Evolutionary conservation across 2,888 invertebrate species (phyloP), one percentile per base, ranked within the genome.

Genomic region (Volucella inanis): DNA sequence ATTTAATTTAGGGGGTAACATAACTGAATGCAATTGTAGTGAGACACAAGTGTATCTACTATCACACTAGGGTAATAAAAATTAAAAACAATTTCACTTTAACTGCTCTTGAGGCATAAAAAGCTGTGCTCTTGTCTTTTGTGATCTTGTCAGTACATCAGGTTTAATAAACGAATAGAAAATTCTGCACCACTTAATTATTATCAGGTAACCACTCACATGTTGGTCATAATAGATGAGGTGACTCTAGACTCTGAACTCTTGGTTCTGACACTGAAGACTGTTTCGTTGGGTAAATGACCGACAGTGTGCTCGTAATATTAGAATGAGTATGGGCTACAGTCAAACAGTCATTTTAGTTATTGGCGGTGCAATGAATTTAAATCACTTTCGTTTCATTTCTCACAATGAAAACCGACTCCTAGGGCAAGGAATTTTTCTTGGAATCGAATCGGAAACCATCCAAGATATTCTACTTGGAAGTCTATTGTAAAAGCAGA

Each of bases 21-120:
- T 15, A 65, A 47, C 41, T 22, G 15, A 41, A 38, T 54, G 49
- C 64, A 61, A 52, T 45, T 12, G 39, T 52, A 61, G 31, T 50
- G 15, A 22, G 43, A 54, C 12, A 67, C 22, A 47, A 39, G 18
- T 39, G 45, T 65, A n/a, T 65, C 31, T 12, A 18, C 11, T 47
- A 10, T 12, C 3, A n/a, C 47, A 38, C 9, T 38, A 2, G 14
- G 31, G 49, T 59, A 49, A 64, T 65, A 49, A 67, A 70, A 47
- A 45, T 52, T 65, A n/a, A n/a, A 77, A 39, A 41, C 52, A 71
- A 55, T 68, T 68, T 77, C 59, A 65, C 64, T 74, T 74, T 64
- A 84, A 75, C 68, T 14, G 65, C 57, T 57, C 31, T 72, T 55
- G 12, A 61, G 43, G 49, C 45, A 15, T 3, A 55, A 3, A 55